These are phyloP conservation scores for Phylloscopus trochilus DNA, from an alignment of 2,113 vertebrate species.

Conservation along the genomic window DNA sequence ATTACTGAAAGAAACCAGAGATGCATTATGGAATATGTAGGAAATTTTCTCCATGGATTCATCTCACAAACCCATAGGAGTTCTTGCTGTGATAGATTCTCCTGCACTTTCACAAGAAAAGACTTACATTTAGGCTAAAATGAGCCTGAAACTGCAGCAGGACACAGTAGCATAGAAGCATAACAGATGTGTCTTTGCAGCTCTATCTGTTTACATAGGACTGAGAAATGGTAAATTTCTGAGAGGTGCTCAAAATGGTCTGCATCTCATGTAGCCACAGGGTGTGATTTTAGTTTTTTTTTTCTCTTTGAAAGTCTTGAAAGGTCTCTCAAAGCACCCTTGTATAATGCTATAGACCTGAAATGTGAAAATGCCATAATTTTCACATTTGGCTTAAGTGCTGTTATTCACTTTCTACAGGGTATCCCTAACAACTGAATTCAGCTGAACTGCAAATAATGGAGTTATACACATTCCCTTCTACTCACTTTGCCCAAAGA, in stretches of 20 bases:
- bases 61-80: not conserved
- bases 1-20: not conserved
- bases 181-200: not conserved
- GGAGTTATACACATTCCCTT: not conserved
- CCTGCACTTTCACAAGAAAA: not conserved
- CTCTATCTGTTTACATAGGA: fast-evolving
- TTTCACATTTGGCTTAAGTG: not conserved
- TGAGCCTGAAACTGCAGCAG: not conserved
- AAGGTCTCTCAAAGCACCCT: not conserved
- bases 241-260: not conserved
- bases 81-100: not conserved
- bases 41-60: not conserved
- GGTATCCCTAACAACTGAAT: not conserved
- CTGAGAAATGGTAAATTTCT: not conserved
- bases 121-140: not conserved
- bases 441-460: not conserved
- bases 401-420: not conserved
- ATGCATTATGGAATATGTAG: not conserved
- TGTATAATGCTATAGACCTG: not conserved
- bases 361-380: not conserved
- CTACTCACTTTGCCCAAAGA: not conserved
- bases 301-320: not conserved
- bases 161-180: not conserved
- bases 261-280: not conserved
- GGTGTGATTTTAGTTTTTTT: not conserved